Conservation (phyloP, 1,140 invertebrate species). For the Liolophura sinensis region DNA sequence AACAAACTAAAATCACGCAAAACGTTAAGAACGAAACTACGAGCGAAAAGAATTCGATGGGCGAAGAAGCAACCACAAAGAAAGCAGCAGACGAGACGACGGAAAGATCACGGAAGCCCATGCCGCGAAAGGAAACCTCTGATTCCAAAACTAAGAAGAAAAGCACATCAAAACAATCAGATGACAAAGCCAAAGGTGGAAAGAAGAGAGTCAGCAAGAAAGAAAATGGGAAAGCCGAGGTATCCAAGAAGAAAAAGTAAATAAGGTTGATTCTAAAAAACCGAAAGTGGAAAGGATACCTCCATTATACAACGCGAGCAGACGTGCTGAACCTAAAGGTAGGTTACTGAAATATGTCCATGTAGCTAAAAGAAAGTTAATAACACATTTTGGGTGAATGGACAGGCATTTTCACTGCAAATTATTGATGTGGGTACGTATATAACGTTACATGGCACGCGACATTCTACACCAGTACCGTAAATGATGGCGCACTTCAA, state of each 20-base stretch:
- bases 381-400: too few relatives aligned
- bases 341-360: too few relatives aligned
- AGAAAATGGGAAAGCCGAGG: background rate
- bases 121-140: background rate
- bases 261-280: background rate
- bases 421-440: too few relatives aligned
- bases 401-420: too few relatives aligned
- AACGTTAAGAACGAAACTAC: background rate
- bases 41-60: background rate
- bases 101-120: background rate
- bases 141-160: too few relatives aligned
- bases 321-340: too few relatives aligned
- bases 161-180: background rate
- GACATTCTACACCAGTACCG: too few relatives aligned
- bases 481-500: too few relatives aligned
- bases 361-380: too few relatives aligned
- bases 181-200: slow-evolving; percentile 3
- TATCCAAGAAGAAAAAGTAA: slow-evolving; percentile 3
- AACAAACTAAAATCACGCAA: background rate
- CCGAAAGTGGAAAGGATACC: too few relatives aligned
- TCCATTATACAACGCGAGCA: too few relatives aligned
- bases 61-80: background rate
- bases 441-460: too few relatives aligned
- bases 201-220: slow-evolving; percentile 10
- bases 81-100: background rate